These are phyloP conservation scores for Drosophila ambigua DNA, from an alignment of 1,140 invertebrate species.

Conservation along the genomic window DNA sequence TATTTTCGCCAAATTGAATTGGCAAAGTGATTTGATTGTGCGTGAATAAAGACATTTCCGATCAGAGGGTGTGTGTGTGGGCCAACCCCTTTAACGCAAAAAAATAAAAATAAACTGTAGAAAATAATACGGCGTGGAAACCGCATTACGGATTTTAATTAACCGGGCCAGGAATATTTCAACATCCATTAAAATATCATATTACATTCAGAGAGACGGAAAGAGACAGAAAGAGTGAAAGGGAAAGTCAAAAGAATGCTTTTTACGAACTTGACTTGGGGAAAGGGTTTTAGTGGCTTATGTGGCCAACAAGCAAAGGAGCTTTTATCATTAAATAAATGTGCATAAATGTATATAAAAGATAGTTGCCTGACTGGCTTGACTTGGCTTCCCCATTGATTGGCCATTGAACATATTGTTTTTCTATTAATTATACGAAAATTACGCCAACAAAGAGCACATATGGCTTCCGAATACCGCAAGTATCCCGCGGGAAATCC, in stretches of 20 bases:
- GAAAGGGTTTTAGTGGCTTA: conserved; percentile 59
- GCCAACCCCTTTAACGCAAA: conserved; percentile 46
- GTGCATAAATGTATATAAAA: not conserved
- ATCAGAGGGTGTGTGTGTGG: conserved; percentile 34
- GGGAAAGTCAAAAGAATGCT: no score
- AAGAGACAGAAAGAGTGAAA: conserved; percentile 15
- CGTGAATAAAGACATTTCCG: conserved; percentile 39
- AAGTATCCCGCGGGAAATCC: conserved; percentile 69
- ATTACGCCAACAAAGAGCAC: conserved; percentile 60
- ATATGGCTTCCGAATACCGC: conserved; percentile 72
- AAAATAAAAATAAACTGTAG: not conserved
- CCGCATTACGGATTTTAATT: conserved; percentile 78
- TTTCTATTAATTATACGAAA: conserved; percentile 73
- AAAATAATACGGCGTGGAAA: conserved; percentile 47
- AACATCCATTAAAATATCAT: conserved; percentile 75
- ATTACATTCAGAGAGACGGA: conserved; percentile 29
- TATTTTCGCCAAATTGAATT: conserved; percentile 76
- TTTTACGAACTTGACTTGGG: conserved; percentile 18
- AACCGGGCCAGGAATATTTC: conserved; percentile 47
- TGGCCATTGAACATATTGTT: conserved; percentile 74
- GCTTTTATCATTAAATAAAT: not conserved
- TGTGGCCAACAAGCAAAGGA: conserved; percentile 15
- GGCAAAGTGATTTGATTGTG: conserved; percentile 72
- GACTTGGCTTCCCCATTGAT: conserved; percentile 31
- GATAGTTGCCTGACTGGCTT: not conserved